Evolutionary conservation across 2,113 vertebrate species (phyloP).

Genomic region (Odocoileus hemionus): DNA sequence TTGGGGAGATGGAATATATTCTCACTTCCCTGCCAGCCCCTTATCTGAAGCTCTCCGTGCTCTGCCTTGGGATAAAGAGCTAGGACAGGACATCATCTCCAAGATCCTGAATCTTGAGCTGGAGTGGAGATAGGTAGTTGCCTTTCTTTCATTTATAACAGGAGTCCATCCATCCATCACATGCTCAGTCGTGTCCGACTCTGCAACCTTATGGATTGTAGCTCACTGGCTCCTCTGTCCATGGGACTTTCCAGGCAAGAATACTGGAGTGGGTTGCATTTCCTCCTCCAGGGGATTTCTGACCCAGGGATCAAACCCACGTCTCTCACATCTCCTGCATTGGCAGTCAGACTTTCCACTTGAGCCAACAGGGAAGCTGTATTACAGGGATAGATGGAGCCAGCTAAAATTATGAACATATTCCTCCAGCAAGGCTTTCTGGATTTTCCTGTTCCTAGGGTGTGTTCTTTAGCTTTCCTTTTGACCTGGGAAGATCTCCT

Average conservation of each 20-base stretch:
- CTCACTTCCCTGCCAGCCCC: background rate
- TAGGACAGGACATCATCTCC: background rate
- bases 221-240: background rate
- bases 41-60: background rate
- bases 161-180: background rate
- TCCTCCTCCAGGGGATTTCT: background rate
- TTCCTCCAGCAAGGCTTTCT: background rate
- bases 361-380: background rate
- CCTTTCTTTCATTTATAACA: background rate
- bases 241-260: background rate
- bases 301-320: background rate
- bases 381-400: background rate
- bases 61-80: background rate
- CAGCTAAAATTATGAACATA: background rate
- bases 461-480: background rate
- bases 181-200: accelerated
- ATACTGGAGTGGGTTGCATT: background rate
- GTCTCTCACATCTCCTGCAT: background rate
- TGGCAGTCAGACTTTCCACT: background rate
- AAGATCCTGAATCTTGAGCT: background rate
- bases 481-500: background rate
- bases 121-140: background rate
- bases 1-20: background rate
- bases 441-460: background rate
- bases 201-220: background rate